Evolutionary conservation across 2,113 vertebrate species (phyloP), one percentile per base, ranked within the genome.

Genomic region (Trogon melanurus): DNA sequence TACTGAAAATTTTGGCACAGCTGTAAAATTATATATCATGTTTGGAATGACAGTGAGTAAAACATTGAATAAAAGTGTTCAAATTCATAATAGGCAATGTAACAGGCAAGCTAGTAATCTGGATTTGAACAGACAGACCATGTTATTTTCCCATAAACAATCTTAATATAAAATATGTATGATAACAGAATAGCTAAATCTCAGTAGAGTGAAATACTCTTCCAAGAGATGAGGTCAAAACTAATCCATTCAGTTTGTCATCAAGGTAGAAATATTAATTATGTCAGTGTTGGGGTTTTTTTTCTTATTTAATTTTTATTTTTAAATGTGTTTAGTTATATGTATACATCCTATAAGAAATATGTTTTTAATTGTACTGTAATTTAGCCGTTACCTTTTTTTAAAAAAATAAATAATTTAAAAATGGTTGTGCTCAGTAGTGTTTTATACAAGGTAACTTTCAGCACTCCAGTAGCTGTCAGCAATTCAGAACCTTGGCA

Each of bases 401-500:
- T 21, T 11, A 10, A 5, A n/a, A 17, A 19, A 34, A 41, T 10
- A 60, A 79, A 32, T 34, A 3, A 0, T 2, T 7, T 6, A 10
- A 32, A 82, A 64, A 11, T 11, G 9, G 6, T 66, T 50, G 14
- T 61, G 9, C 50, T 94, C 6, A 18, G 36, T 92, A n/a, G 29
- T 45, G 29, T 67, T 78, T 89, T 66, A 61, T 34, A 20, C 41
- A 80, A 53, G 69, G 27, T 92, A 95, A 41, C 69, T 94, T 96
- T 85, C n/a, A 93, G 47, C 74, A 65, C 64, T 73, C 62, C 65
- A 69, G 64, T 80, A 54, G 65, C 60, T 89, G 51, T 83, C 85
- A 96, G 88, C 72, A n/a, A 22, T 78, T 80, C 71, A 69, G 82
- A 95, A 85, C 79, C 78, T 91, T 97, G 94, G 48, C 92, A 91